A percentile compares a stretch with the other conserved stretches of the same genome.
Evolutionary conservation across 2,113 vertebrate species (phyloP).

Genomic region (Ceyx margarethae): DNA sequence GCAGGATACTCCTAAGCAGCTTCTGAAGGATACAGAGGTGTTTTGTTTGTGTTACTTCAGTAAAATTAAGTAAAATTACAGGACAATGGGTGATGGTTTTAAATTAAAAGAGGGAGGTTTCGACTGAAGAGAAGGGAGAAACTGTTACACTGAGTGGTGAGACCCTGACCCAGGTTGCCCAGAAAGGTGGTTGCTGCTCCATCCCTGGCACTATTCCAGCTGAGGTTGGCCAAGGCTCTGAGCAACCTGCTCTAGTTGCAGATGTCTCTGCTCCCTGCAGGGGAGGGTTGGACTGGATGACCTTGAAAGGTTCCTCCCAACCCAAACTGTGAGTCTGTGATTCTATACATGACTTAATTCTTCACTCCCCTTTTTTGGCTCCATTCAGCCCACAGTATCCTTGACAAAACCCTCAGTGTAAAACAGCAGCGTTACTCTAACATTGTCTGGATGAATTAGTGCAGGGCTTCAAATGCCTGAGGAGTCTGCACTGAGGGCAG

Average conservation of each 20-base stretch:
- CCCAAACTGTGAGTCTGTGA: not conserved
- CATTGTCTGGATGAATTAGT: not conserved
- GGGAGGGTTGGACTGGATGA: not conserved
- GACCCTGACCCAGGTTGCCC: not conserved
- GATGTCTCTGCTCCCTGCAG: not conserved
- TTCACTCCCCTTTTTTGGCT: not conserved
- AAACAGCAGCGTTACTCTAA: not conserved
- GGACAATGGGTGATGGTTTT: not conserved
- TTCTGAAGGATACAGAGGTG: not conserved
- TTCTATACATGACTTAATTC: not conserved
- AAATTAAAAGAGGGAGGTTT: not conserved
- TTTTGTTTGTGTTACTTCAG: not conserved
- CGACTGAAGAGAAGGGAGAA: not conserved
- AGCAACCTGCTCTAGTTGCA: not conserved
- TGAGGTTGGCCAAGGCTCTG: not conserved
- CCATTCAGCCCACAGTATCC: not conserved
- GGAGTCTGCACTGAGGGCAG: not conserved
- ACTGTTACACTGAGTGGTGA: not conserved
- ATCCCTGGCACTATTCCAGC: not conserved
- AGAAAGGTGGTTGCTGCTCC: not conserved
- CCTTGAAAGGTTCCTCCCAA: not conserved
- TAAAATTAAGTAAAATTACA: not conserved
- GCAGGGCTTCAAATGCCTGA: not conserved
- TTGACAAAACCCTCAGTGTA: not conserved
- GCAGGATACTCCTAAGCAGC: not conserved